A percentile compares a stretch with the other conserved stretches of the same genome.
These are phyloP conservation scores for Tapirus indicus DNA, from an alignment of 2,797 vertebrate genomes.

Conservation along the genomic window DNA sequence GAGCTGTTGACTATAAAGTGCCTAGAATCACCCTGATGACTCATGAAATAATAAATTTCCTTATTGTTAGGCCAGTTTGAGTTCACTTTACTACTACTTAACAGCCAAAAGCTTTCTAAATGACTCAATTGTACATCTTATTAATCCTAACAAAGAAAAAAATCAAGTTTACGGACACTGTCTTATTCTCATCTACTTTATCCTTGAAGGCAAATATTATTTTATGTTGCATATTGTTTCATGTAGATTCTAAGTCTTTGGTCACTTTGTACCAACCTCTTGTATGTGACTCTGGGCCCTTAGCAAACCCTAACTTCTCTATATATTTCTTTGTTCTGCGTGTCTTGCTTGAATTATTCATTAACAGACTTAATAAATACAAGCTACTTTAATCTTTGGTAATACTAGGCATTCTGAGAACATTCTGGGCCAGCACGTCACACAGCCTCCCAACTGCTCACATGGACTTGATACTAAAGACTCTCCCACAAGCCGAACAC, in stretches of 20 bases:
- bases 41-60: neutral
- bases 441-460: neutral
- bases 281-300: neutral
- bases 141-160: neutral
- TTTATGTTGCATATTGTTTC: neutral
- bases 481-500: neutral
- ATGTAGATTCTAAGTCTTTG: neutral
- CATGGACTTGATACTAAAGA: neutral
- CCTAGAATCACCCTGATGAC: neutral
- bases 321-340: neutral
- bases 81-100: neutral
- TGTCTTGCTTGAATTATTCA: neutral
- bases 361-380: neutral
- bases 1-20: neutral
- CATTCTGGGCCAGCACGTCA: neutral
- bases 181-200: neutral
- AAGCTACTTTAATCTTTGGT: neutral
- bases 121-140: neutral
- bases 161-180: neutral
- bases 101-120: constrained; percentile 4
- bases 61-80: neutral
- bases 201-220: neutral
- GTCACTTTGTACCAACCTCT: constrained; percentile 25
- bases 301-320: neutral
- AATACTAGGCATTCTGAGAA: neutral